phyloP scores from a whole-genome alignment of 1,140 invertebrate species.

The Euborellia annulipes region DNA sequence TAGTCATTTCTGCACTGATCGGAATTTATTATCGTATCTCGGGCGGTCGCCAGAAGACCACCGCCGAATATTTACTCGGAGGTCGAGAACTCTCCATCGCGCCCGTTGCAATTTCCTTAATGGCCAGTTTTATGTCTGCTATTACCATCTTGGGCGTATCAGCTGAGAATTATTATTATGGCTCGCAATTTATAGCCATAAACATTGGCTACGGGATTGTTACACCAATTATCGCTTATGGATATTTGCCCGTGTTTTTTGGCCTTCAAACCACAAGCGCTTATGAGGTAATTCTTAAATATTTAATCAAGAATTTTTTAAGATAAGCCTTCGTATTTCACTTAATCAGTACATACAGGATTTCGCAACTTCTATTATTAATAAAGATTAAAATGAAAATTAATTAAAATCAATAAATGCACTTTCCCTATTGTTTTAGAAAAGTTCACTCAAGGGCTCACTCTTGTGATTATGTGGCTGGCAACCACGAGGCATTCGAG shows the following conservation, averaged over 20 bases:
- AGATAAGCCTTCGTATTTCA: too few species aligned
- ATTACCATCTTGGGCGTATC: conserved; percentile 81
- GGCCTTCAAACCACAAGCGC: conserved; percentile 69
- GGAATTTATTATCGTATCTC: conserved; percentile 71
- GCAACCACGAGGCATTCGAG: too few species aligned
- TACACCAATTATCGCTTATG: conserved; percentile 60
- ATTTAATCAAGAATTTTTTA: too few species aligned
- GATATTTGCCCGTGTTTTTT: conserved; percentile 82
- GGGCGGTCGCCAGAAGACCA: conserved; percentile 73
- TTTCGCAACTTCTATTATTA: too few species aligned
- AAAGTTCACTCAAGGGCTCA: too few species aligned
- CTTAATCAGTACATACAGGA: too few species aligned
- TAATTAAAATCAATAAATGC: too few species aligned
- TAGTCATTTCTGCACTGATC: conserved; percentile 48
- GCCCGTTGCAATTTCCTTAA: conserved; percentile 71
- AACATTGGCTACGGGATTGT: conserved; percentile 67
- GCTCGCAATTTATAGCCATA: conserved; percentile 69
- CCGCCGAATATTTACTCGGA: conserved; percentile 68
- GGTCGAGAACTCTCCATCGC: conserved; percentile 57
- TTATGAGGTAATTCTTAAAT: conserved; percentile 59
- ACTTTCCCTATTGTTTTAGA: too few species aligned
- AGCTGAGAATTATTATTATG: conserved; percentile 61
- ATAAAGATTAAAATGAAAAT: too few species aligned
- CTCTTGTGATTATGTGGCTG: too few species aligned
- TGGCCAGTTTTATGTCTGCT: conserved; percentile 91